phyloP scores from a whole-genome alignment of 2,797 vertebrate species.

The Falco peregrinus region DNA sequence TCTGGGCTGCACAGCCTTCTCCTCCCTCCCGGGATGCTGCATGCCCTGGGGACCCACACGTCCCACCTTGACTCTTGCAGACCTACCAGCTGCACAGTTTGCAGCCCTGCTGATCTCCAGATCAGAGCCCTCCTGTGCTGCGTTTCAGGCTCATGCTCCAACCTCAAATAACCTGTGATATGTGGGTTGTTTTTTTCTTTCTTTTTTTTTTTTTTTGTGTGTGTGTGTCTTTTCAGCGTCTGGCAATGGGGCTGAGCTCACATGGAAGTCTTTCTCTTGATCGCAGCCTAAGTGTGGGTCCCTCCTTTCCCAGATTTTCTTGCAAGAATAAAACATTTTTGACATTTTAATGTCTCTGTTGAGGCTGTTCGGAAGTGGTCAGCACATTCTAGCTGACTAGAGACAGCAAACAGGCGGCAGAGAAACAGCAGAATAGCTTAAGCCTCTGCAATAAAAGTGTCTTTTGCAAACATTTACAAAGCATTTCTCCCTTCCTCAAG shows the following conservation, averaged over 20 bases:
- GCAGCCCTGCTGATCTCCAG: neutral
- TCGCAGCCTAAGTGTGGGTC: neutral
- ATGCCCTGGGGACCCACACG: rapidly evolving
- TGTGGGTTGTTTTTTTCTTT: too few relatives aligned
- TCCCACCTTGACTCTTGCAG: neutral
- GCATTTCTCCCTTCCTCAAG: neutral
- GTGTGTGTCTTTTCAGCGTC: neutral
- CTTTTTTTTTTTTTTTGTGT: too few relatives aligned
- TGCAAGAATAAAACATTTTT: neutral
- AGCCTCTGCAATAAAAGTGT: neutral
- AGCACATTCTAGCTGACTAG: neutral
- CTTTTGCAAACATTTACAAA: neutral
- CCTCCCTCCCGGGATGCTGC: neutral
- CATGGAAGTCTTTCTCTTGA: neutral
- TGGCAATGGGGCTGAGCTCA: neutral
- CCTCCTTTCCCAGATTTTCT: neutral
- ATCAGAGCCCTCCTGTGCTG: neutral
- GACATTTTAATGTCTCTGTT: neutral
- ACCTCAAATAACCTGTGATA: neutral
- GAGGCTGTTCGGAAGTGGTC: neutral
- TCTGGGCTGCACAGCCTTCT: neutral
- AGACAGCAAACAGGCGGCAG: neutral
- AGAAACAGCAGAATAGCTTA: neutral
- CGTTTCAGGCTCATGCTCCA: neutral
- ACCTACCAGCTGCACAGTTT: neutral